Evolutionary conservation across 2,113 vertebrate genomes (phyloP).

Genomic region (Tauraco erythrolophus): DNA sequence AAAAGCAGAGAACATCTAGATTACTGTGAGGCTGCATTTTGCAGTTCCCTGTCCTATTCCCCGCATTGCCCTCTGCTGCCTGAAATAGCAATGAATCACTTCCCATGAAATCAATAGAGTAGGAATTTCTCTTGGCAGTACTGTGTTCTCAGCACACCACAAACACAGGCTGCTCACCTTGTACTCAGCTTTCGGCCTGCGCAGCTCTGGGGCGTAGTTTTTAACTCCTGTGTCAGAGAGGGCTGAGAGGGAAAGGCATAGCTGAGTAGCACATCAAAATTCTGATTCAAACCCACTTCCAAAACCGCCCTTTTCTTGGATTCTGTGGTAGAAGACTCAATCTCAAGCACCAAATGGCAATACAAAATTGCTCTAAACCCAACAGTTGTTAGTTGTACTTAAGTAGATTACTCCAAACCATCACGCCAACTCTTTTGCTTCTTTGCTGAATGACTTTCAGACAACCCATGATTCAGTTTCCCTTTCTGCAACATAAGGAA

Average conservation of each 20-base stretch:
- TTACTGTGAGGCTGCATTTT: neutral
- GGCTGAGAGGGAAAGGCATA: conserved; percentile 70
- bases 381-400: neutral
- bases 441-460: neutral
- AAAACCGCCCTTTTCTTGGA: neutral
- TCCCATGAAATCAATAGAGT: neutral
- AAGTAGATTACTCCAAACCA: neutral
- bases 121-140: neutral
- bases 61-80: neutral
- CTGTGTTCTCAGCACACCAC: neutral
- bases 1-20: neutral
- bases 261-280: neutral
- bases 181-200: conserved; percentile 89
- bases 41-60: neutral
- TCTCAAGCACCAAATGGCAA: neutral
- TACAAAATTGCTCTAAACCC: neutral
- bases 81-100: neutral
- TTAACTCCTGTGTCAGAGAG: conserved; percentile 79
- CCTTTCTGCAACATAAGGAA: neutral
- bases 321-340: neutral
- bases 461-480: neutral
- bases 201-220: conserved; percentile 87
- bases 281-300: neutral
- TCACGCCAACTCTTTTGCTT: neutral
- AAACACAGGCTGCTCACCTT: conserved; percentile 79